Conservation (phyloP, 2,888 invertebrate species). For the Ommatoiulus sabulosus region DNA sequence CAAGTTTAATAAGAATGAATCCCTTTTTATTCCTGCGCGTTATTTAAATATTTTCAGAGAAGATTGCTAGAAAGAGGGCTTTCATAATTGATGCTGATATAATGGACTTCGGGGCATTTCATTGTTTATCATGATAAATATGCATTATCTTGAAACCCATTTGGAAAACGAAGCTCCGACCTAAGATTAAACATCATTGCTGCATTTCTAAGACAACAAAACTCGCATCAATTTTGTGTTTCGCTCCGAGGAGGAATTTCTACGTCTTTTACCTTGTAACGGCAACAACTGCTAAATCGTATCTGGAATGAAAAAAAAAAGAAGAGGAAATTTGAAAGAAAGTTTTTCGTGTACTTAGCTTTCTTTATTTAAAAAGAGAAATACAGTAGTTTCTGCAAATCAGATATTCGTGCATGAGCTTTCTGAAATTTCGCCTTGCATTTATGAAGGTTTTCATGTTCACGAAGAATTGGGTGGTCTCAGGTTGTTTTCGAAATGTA, state of each 20-base stretch:
- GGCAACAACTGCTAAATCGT: background rate
- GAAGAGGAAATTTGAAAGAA: no score
- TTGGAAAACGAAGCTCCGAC: background rate
- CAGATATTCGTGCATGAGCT: no score
- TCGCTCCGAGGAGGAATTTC: background rate
- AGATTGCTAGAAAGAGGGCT: background rate
- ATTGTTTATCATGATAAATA: background rate
- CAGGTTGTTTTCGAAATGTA: no score
- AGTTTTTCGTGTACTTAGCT: no score
- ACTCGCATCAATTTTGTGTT: background rate
- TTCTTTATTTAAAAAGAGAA: no score
- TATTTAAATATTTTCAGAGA: background rate
- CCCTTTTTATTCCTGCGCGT: background rate
- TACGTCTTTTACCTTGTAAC: background rate
- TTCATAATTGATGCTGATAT: conserved; percentile 7
- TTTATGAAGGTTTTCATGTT: no score
- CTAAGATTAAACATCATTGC: background rate
- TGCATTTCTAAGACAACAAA: background rate
- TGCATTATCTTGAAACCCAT: background rate
- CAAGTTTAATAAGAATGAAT: background rate
- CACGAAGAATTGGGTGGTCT: no score
- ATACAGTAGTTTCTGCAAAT: no score
- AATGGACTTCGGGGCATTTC: conserved; percentile 22
- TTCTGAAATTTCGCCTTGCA: no score
- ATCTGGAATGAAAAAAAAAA: background rate